Base-by-base conservation (phyloP, 2,797 vertebrate genomes). In the Varecia variegata region DNA sequence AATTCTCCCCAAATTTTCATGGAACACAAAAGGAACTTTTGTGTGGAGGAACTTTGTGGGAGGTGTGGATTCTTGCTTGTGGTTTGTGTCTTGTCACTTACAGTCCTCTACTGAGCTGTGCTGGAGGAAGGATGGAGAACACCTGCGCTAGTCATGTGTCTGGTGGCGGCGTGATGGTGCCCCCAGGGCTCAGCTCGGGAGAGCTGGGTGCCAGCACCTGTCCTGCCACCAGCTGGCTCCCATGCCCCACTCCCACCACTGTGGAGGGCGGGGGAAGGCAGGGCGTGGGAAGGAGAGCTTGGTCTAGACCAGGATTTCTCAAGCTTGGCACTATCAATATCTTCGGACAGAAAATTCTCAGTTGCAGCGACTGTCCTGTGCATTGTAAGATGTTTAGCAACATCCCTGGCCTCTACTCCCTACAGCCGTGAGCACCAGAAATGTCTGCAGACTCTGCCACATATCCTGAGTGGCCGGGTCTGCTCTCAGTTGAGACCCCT, bases 1-100 rank as follows among this genome's bases (percentile, higher is more conserved):
- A 79, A 94, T 93, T 94, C 87, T n/a, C 85, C 89, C 82, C 47
- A 96, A 87, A 95, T 95, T 86, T 94, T 90, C 67, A 77, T 40
- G 11, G 60, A 85, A 67, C 71, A 94, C 85, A 93, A 92, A 96
- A 81, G 76, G 77, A 81, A 88, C 32, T 73, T 88, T 30, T 96
- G 79, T 90, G 73, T 40, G 10, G 30, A 92, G 80, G 58, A 80
- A 47, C 17, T 58, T 50, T 4, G 58, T 18, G 2, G 0, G 18
- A 32, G 32, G 17, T 7, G 84, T 76, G 40, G 68, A 62, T 77
- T 82, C 50, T 74, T 85, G 73, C 52, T 30, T 3, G 5, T 71
- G 77, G 40, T 54, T 73, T 92, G 30, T 38, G 47, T 21, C 20
- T 27, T 76, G 50, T 74, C 93, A 83, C 73, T 95, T 88, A 35